These are phyloP conservation scores for Morinoia aosen DNA, from an alignment of 2,888 invertebrate species.

Conservation along the genomic window DNA sequence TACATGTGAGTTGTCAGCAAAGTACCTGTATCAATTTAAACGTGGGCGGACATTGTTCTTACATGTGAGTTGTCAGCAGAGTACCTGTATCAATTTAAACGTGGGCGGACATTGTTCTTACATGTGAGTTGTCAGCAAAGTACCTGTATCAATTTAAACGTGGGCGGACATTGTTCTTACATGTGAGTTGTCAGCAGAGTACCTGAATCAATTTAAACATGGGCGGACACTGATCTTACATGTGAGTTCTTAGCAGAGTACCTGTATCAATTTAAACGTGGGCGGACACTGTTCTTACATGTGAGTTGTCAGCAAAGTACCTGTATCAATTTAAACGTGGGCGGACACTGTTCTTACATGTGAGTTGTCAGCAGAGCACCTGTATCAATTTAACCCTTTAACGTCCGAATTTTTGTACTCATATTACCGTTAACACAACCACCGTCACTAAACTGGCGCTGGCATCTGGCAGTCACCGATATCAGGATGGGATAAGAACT, in stretches of 20 bases:
- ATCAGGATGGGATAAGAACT: no score
- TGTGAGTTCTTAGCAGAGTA: background rate
- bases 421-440: no score
- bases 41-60: slow-evolving; percentile 20
- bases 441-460: no score
- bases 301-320: background rate
- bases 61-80: background rate
- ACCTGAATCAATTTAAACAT: no score
- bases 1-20: background rate
- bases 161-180: slow-evolving; percentile 9
- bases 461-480: no score
- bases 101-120: background rate
- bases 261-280: background rate
- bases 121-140: background rate
- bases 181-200: background rate
- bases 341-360: background rate
- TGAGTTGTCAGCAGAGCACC: background rate
- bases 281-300: background rate
- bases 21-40: no score
- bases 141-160: no score
- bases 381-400: no score
- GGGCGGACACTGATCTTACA: background rate
- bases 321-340: no score
- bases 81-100: background rate
- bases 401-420: no score